Conservation (phyloP, 2,888 invertebrate species). For the Synanthedon myopaeformis region DNA sequence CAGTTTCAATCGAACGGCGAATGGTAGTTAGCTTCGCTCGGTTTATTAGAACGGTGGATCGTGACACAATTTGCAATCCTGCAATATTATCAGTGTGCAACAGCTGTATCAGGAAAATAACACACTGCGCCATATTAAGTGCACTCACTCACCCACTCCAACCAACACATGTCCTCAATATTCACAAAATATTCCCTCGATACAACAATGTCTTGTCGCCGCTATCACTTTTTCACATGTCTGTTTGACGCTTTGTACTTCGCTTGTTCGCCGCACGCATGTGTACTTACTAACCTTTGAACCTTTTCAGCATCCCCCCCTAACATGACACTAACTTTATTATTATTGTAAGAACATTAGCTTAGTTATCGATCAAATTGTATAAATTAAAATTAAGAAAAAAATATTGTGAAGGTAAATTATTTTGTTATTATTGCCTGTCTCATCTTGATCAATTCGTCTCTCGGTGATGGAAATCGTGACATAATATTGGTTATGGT, state of each 20-base stretch:
- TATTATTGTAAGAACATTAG: slow-evolving; percentile 19
- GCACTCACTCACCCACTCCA: no score
- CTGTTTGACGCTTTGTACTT: slow-evolving; percentile 49
- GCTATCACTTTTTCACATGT: slow-evolving; percentile 37
- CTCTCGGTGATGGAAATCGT: slow-evolving; percentile 20
- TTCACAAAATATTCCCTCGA: no score
- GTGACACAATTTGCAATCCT: no score
- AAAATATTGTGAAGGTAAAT: not conserved
- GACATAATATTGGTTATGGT: slow-evolving; percentile 13
- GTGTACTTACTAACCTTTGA: slow-evolving; percentile 63
- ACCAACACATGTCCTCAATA: no score
- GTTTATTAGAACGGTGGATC: no score
- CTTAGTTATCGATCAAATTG: slow-evolving; percentile 13
- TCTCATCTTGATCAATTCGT: slow-evolving; percentile 36
- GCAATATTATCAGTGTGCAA: no score
- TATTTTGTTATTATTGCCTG: slow-evolving; percentile 22
- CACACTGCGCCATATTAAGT: no score
- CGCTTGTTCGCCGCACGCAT: slow-evolving; percentile 63
- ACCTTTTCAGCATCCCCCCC: slow-evolving; percentile 65
- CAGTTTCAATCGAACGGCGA: no score
- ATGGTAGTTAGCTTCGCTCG: no score
- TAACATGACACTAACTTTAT: slow-evolving; percentile 45
- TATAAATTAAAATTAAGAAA: no score
- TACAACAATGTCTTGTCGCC: slow-evolving; percentile 36
- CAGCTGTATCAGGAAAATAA: no score